Evolutionary conservation across 2,888 invertebrate genomes (phyloP).

Genomic region (Cryptus armator): DNA sequence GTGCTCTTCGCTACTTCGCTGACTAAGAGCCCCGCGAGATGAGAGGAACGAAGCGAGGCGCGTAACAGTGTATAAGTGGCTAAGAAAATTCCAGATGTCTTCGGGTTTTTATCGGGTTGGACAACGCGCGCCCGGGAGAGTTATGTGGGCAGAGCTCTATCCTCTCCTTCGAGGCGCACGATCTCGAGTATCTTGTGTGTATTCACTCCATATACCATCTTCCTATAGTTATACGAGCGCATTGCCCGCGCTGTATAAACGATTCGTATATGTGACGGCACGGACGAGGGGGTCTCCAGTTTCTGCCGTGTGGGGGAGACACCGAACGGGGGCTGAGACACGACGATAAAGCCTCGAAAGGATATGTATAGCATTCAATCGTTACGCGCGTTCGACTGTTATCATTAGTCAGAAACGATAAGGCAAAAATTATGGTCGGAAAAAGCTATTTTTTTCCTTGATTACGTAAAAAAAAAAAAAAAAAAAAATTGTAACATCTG

Average conservation of each 20-base stretch:
- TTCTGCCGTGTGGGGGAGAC: slow-evolving; percentile 65
- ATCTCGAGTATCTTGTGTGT: slow-evolving; percentile 63
- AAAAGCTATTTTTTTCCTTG: not conserved
- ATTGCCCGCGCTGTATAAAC: not conserved
- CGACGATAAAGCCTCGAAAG: slow-evolving; percentile 9
- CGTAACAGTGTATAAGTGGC: slow-evolving; percentile 63
- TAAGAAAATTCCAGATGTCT: slow-evolving; percentile 73
- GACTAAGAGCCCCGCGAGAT: slow-evolving; percentile 28
- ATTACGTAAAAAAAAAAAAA: slow-evolving; percentile 17
- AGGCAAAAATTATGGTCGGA: not conserved
- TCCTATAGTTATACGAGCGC: slow-evolving; percentile 7
- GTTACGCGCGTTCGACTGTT: not conserved
- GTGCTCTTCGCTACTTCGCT: slow-evolving; percentile 35
- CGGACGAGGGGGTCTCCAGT: slow-evolving; percentile 15
- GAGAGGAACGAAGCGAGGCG: slow-evolving; percentile 35
- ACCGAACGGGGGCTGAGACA: slow-evolving; percentile 59
- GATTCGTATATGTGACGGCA: slow-evolving; percentile 3
- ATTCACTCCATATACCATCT: slow-evolving; percentile 39
- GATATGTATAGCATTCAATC: not conserved
- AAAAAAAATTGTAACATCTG: not conserved
- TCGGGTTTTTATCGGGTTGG: slow-evolving; percentile 57
- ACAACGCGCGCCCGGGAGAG: slow-evolving; percentile 58
- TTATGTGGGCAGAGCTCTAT: slow-evolving; percentile 52
- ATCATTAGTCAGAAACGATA: not conserved
- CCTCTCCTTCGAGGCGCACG: slow-evolving; percentile 68